Evolutionary conservation across 2,888 invertebrate genomes (phyloP), one percentile per base, ranked within the genome.

Genomic region (Teinopalpus imperialis): DNA sequence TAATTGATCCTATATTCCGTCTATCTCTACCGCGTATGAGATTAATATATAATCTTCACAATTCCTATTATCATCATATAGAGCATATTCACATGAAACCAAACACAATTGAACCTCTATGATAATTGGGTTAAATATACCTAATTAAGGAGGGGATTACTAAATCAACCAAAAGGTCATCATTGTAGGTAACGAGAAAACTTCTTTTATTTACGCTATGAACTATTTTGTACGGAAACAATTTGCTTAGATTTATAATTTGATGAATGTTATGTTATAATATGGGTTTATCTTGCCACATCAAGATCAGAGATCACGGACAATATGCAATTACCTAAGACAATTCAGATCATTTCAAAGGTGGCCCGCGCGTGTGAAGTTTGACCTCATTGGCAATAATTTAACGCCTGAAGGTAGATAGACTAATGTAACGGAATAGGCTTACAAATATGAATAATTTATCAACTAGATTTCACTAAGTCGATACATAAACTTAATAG

Each of bases 241-340:
- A 23, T 41, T 16, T 23, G 31, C 24, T 27, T 20, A 8, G n/a
- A 16, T n/a, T 35, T 13, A 9, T 10, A 9, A 12, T 6, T 26
- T 21, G 23, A 35, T 26, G n/a, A 30, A 43, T 35, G 27, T 2
- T 27, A 8, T 16, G 16, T 21, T 21, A 35, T 10, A 9, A 18
- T 24, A 9, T 9, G 7, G 14, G 23, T 2, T n/a, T n/a, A 1
- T 6, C 9, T 13, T 23, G 8, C 18, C 1, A n/a, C 35, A 29
- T 41, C 29, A 46, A 48, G 30, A 47, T 48, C 41, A 43, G 16
- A 43, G 29, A 14, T 43, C 43, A 43, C 12, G 36, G 43, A 21
- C 39, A 10, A 13, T 18, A 4, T 8, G 21, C 34, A 40, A 43
- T 36, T 36, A 36, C 36, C 13, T 30, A 30, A 43, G 10, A 43